Evolutionary conservation across 2,113 vertebrate genomes (phyloP).

Genomic region (Notiomystis cincta): DNA sequence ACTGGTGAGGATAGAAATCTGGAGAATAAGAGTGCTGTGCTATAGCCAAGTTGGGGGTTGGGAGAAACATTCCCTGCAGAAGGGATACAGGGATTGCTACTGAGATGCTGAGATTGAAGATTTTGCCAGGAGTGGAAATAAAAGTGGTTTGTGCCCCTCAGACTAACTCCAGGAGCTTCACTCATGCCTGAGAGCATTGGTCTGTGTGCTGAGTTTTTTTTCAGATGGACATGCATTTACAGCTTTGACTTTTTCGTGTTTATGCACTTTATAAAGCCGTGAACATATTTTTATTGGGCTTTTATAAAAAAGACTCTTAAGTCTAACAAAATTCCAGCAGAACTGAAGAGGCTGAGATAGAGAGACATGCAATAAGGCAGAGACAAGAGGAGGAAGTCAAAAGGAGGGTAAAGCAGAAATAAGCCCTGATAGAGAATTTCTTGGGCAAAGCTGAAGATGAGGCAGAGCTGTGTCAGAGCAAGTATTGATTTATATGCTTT

Average conservation of each 20-base stretch:
- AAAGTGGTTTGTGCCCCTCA: not conserved
- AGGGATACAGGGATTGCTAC: not conserved
- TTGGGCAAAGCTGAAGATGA: not conserved
- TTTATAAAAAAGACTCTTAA: not conserved
- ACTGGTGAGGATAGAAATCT: conserved; percentile 6
- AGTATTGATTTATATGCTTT: not conserved
- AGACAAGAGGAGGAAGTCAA: not conserved
- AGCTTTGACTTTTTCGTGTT: not conserved
- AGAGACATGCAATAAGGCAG: not conserved
- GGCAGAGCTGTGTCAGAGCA: not conserved
- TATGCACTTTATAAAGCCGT: not conserved
- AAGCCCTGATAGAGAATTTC: not conserved
- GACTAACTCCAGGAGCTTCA: not conserved
- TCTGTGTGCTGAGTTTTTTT: not conserved
- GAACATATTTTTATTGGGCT: conserved; percentile 14
- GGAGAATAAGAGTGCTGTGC: not conserved
- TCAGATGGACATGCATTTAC: not conserved
- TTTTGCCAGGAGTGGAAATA: not conserved
- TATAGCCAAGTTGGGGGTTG: not conserved
- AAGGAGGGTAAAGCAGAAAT: not conserved
- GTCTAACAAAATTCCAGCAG: conserved; percentile 1
- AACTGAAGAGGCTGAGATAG: not conserved
- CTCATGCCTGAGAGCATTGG: not conserved
- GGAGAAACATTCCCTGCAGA: not conserved
- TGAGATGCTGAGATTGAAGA: not conserved